These are phyloP conservation scores for Clivina fossor DNA, from an alignment of 2,888 invertebrate species.

Conservation along the genomic window DNA sequence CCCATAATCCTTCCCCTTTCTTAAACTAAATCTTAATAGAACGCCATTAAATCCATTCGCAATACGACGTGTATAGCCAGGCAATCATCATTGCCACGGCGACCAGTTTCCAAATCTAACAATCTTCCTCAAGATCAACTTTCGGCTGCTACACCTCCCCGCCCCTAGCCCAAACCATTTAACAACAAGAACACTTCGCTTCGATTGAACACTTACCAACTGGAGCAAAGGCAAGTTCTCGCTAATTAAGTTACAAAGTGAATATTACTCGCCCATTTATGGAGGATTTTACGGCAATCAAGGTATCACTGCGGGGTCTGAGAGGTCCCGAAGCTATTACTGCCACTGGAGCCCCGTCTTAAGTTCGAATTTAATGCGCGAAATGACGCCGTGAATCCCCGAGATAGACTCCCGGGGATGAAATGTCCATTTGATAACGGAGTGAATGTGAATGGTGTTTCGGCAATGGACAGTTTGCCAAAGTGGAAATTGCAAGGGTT, in stretches of 20 bases:
- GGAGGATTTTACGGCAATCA: constrained; percentile 34
- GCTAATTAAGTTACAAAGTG: constrained; percentile 35
- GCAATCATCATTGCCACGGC: constrained; percentile 29
- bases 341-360: constrained; percentile 7
- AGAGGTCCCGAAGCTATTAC: constrained; percentile 8
- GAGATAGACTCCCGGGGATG: no score
- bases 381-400: constrained; percentile 19
- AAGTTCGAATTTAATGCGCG: constrained; percentile 27
- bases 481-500: no score
- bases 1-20: neutral
- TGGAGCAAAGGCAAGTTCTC: constrained; percentile 24
- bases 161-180: no score
- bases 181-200: no score
- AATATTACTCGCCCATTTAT: constrained; percentile 35
- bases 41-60: constrained; percentile 20
- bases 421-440: no score
- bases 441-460: no score
- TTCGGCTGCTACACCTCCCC: no score
- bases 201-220: no score
- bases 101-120: no score
- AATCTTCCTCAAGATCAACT: no score
- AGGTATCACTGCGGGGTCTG: constrained; percentile 13
- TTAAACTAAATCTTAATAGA: constrained; percentile 13
- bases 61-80: constrained; percentile 18
- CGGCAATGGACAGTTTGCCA: no score